A percentile compares a stretch with the other conserved stretches of the same genome.
Evolutionary conservation across 2,797 vertebrate species (phyloP).

Genomic region (Ctenopoma multispine): DNA sequence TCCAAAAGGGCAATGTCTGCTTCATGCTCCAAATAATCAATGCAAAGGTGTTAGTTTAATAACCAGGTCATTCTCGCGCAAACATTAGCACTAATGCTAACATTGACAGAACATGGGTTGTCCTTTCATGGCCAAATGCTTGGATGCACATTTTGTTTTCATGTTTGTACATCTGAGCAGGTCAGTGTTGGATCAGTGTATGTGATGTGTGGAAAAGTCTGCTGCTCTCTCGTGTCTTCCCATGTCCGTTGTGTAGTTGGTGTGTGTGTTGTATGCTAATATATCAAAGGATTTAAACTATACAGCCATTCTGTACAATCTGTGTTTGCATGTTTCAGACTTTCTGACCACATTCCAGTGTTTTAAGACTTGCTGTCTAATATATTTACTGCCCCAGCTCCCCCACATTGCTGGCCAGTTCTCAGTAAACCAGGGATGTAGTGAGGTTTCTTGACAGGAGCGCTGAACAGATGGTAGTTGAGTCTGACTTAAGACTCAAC

Average conservation of each 20-base stretch:
- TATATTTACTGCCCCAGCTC: background rate
- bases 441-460: background rate
- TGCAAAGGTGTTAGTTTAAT: constrained; percentile 23
- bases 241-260: background rate
- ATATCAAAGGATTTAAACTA: background rate
- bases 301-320: constrained; percentile 8
- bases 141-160: background rate
- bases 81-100: constrained; percentile 7
- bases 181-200: constrained; percentile 16
- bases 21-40: constrained; percentile 2
- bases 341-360: constrained; percentile 38
- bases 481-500: too few species aligned
- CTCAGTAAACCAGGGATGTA: background rate
- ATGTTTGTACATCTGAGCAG: constrained; percentile 14
- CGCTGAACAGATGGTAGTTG: background rate
- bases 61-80: constrained; percentile 17
- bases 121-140: constrained; percentile 20
- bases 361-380: constrained; percentile 25
- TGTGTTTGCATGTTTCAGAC: constrained; percentile 55
- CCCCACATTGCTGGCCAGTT: constrained; percentile 1
- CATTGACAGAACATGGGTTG: constrained; percentile 14
- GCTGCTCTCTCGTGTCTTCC: constrained; percentile 34
- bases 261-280: background rate
- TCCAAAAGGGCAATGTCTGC: constrained; percentile 26
- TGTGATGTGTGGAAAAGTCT: constrained; percentile 12